Conservation (phyloP, 2,113 vertebrate genomes). For the Saguinus midas region DNA sequence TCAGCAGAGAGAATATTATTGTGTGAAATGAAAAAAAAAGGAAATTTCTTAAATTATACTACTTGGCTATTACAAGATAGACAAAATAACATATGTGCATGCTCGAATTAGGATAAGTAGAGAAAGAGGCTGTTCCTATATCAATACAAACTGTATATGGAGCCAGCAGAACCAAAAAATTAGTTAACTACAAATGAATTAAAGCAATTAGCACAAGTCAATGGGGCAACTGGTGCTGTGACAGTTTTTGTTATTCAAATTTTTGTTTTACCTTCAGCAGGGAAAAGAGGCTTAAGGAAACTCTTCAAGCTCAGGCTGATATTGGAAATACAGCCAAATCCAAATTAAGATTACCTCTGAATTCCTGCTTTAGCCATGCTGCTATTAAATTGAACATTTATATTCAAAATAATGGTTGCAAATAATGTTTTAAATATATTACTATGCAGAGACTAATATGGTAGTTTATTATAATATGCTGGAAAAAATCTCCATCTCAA, state of each 20-base stretch:
- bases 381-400: background rate
- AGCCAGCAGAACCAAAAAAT: background rate
- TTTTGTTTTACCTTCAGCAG: background rate
- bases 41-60: background rate
- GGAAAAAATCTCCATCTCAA: background rate
- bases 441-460: background rate
- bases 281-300: background rate
- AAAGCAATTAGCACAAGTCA: conserved; percentile 1
- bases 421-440: background rate
- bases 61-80: background rate
- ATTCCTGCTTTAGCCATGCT: background rate
- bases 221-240: background rate
- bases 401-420: background rate
- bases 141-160: background rate
- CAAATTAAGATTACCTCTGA: background rate
- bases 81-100: background rate
- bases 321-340: background rate
- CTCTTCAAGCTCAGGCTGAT: background rate
- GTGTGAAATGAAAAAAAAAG: background rate
- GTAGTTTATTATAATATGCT: background rate
- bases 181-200: background rate
- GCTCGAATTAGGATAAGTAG: background rate
- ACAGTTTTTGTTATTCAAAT: background rate
- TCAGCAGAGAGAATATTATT: background rate
- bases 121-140: background rate